These are phyloP conservation scores for Cerastis rubricosa DNA, from an alignment of 2,888 invertebrate genomes.

Conservation along the genomic window DNA sequence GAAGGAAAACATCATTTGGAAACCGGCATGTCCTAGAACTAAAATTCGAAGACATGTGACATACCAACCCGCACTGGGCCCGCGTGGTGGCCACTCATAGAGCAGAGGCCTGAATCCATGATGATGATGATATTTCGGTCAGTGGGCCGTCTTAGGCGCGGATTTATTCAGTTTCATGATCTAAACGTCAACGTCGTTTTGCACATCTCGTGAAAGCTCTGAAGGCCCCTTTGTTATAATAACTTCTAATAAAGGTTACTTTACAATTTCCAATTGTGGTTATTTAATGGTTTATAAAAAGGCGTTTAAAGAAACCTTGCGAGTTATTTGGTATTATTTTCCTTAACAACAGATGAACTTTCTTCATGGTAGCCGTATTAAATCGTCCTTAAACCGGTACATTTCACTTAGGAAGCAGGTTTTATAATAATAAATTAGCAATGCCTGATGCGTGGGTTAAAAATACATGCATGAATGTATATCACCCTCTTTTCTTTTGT, in stretches of 20 bases:
- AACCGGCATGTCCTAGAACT: too few relatives aligned
- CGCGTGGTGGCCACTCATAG: too few relatives aligned
- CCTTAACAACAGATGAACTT: constrained; percentile 14
- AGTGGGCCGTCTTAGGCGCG: too few relatives aligned
- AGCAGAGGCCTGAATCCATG: too few relatives aligned
- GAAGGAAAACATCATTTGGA: too few relatives aligned
- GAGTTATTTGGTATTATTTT: background rate
- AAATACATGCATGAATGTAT: constrained; percentile 50
- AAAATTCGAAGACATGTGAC: too few relatives aligned
- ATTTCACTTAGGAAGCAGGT: constrained; percentile 29
- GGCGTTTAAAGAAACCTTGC: background rate
- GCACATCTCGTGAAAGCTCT: background rate
- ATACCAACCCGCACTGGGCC: too few relatives aligned
- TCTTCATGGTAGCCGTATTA: constrained; percentile 1
- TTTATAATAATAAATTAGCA: constrained; percentile 40
- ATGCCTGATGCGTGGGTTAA: constrained; percentile 43
- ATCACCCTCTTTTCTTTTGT: constrained; percentile 35
- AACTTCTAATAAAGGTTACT: background rate
- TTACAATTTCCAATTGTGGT: background rate
- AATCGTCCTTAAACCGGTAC: constrained; percentile 31
- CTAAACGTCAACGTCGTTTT: background rate
- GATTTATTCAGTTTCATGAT: background rate
- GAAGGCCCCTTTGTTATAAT: too few relatives aligned
- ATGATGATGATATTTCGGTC: too few relatives aligned
- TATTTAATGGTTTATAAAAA: background rate